A percentile compares a stretch with the other conserved stretches of the same genome.
Conservation (phyloP, 1,140 invertebrate species). For the Aphaenogaster rudis region DNA sequence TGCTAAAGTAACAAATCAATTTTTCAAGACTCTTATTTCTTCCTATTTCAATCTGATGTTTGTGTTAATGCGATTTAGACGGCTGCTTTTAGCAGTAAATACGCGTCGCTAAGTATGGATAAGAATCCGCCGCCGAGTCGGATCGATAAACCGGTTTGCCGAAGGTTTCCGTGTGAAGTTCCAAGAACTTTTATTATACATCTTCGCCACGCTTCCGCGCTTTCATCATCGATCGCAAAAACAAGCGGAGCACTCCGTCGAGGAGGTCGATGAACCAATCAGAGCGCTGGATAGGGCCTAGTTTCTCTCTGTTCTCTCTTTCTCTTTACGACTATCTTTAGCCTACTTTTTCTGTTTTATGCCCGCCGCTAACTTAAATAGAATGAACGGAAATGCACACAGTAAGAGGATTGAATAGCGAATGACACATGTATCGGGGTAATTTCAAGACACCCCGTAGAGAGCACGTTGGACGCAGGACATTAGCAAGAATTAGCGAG, state of each 20-base stretch:
- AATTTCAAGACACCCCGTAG: not conserved
- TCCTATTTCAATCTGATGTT: not conserved
- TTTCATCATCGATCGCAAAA: slow-evolving; percentile 44
- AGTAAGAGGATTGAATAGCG: not conserved
- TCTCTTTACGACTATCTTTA: slow-evolving; percentile 24
- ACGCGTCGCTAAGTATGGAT: not conserved
- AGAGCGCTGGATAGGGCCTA: not conserved
- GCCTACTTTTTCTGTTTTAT: slow-evolving; percentile 32
- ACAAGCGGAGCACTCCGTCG: not conserved
- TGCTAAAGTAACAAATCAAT: not conserved
- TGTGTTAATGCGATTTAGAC: not conserved
- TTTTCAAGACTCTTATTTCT: not conserved
- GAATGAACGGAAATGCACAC: not conserved
- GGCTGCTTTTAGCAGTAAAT: slow-evolving; percentile 6
- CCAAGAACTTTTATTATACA: slow-evolving; percentile 53
- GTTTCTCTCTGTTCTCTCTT: not conserved
- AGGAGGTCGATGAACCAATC: slow-evolving; percentile 31
- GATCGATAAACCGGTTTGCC: slow-evolving; percentile 52
- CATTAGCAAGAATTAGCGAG: slow-evolving; percentile 8
- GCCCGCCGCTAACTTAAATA: not conserved
- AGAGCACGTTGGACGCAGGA: not conserved
- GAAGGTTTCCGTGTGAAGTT: slow-evolving; percentile 2
- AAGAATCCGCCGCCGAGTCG: not conserved
- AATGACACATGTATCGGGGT: not conserved
- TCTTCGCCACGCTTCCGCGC: slow-evolving; percentile 44